Evolutionary conservation across 2,113 vertebrate genomes (phyloP), one percentile per base, ranked within the genome.

Genomic region (Plectropomus leopardus): DNA sequence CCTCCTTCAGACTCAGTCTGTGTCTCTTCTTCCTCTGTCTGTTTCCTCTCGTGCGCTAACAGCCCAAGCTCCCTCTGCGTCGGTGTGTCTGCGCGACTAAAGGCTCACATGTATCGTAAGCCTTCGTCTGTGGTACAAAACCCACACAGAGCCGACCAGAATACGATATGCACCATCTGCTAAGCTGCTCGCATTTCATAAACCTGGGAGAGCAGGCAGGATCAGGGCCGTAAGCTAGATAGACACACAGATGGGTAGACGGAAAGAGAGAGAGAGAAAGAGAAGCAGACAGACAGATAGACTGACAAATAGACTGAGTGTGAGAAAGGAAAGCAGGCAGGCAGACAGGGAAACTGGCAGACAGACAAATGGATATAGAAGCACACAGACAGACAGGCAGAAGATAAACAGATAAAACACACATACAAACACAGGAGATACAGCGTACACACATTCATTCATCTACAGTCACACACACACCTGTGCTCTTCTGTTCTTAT

Each of bases 161-260:
- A 92, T 93, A 90, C 88, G 86, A 91, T 92, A 92, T 90, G 91
- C 85, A 92, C 89, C 92, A 93, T 93, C 93, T 94, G 90, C 91
- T 93, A 91, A 92, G 90, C 91, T 89, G 92, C 90, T 91, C 88
- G 74, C 87, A 83, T 94, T 93, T 90, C 90, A 90, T 90, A 93
- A 93, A 92, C 90, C 89, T 92, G 91, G 85, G 88, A 87, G 90
- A 91, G 91, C 86, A 86, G 89, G 89, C 77, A 23, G 91, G 91
- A 92, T 94, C 92, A 92, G 88, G 87, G 82, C 85, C 63, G 82
- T 90, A 86, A 88, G 86, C 92, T 77, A 86, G 86, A 87, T 77
- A 90, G 90, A 91, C 91, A 90, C 82, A 90, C 86, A 91, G 89
- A 92, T 84, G 82, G 88, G 85, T 42, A 87, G 87, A 72, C 47